Conservation (phyloP, 2,797 vertebrate genomes). For the Cryptoprocta ferox region DNA sequence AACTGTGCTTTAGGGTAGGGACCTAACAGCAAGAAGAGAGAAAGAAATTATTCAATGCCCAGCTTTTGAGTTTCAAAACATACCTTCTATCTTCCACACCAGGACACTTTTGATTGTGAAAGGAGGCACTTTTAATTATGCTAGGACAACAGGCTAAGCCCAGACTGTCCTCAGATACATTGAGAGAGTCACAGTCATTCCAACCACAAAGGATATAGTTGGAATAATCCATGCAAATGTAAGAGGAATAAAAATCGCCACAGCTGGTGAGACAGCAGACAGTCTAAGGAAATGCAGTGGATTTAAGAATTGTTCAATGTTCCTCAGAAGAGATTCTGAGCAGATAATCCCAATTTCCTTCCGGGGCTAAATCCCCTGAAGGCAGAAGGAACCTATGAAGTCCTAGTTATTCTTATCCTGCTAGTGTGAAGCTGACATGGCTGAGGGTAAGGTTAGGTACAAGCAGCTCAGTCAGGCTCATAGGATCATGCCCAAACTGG, state of each 20-base stretch:
- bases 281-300: background rate
- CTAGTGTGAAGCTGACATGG: background rate
- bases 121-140: background rate
- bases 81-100: background rate
- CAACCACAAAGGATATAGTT: background rate
- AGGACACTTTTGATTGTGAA: conserved; percentile 11
- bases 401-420: background rate
- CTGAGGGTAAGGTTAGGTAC: background rate
- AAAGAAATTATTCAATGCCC: background rate
- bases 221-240: background rate
- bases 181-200: background rate
- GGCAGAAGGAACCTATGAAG: background rate
- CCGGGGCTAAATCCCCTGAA: background rate
- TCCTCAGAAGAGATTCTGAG: background rate
- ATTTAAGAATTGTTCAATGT: background rate
- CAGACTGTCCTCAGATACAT: background rate
- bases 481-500: background rate
- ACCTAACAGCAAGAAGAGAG: background rate
- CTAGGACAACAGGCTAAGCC: background rate
- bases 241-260: background rate
- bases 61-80: conserved; percentile 37
- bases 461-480: background rate
- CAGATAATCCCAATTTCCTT: no score
- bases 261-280: background rate
- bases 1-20: background rate